Percentiles rank a stretch among this genome's conserved stretches.
phyloP scores from a whole-genome alignment of 2,113 vertebrate species.

The Neolamprologus toae region DNA sequence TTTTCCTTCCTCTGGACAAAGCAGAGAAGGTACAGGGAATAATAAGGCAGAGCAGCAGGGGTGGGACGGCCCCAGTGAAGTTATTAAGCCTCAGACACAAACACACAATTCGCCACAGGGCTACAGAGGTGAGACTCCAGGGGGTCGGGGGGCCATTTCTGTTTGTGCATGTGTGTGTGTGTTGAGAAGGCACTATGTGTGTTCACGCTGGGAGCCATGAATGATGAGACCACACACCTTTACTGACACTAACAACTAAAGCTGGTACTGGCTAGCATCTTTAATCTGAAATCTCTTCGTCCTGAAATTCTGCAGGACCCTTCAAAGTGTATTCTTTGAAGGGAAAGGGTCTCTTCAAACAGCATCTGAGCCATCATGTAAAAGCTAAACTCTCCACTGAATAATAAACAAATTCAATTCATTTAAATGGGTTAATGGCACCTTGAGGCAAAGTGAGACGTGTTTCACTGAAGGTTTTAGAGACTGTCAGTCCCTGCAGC shows the following conservation, averaged over 20 bases:
- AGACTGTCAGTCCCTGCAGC: constrained; percentile 7
- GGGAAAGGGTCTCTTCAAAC: neutral
- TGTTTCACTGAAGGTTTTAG: constrained; percentile 36
- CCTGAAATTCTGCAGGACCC: neutral
- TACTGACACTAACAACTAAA: neutral
- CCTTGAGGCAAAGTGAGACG: constrained; percentile 26
- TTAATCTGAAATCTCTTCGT: neutral
- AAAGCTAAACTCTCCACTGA: neutral
- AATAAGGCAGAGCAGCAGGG: constrained; percentile 58
- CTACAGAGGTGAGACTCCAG: constrained; percentile 38
- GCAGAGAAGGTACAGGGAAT: constrained; percentile 27
- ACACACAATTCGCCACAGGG: constrained; percentile 40
- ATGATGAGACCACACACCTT: constrained; percentile 31
- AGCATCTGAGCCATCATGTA: neutral
- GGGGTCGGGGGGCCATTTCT: constrained; percentile 19
- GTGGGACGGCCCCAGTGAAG: constrained; percentile 32
- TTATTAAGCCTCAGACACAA: constrained; percentile 56
- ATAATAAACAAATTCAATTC: constrained; percentile 20
- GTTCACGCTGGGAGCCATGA: neutral
- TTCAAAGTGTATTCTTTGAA: neutral
- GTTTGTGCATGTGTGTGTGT: neutral
- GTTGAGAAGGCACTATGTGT: neutral
- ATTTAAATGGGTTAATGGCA: constrained; percentile 34
- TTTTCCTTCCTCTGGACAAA: constrained; percentile 39
- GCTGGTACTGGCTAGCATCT: neutral